Evolutionary conservation across 2,797 vertebrate genomes (phyloP).

Genomic region (Agapornis canus): DNA sequence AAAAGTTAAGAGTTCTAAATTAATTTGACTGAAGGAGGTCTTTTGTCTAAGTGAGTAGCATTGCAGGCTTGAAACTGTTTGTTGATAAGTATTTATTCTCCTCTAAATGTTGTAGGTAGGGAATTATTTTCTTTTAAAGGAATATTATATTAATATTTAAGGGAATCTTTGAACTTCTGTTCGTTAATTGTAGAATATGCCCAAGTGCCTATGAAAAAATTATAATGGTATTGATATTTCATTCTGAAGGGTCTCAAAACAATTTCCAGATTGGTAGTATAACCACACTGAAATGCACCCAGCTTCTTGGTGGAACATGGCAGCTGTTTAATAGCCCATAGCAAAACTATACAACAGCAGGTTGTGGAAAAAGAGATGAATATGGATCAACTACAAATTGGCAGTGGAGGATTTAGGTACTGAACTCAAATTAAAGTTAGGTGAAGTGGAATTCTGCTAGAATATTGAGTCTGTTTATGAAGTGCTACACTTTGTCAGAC

Average conservation of each 20-base stretch:
- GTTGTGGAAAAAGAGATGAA: constrained; percentile 29
- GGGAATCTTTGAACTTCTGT: constrained; percentile 55
- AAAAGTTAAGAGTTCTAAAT: not conserved
- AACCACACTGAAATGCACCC: constrained; percentile 19
- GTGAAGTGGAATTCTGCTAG: not conserved
- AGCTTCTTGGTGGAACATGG: constrained; percentile 53
- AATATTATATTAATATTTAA: constrained; percentile 56
- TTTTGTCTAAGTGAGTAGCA: not conserved
- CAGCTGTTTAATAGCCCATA: constrained; percentile 68
- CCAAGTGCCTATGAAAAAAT: constrained; percentile 50
- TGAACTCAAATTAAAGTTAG: constrained; percentile 22
- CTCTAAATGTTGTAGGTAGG: not conserved
- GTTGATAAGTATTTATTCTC: not conserved
- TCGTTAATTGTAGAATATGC: constrained; percentile 61
- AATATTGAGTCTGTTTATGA: not conserved
- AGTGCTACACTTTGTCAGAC: not conserved
- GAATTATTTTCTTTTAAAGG: constrained; percentile 40
- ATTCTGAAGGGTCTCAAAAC: constrained; percentile 62
- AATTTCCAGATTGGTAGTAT: constrained; percentile 45
- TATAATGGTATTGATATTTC: constrained; percentile 61
- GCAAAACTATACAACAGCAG: constrained; percentile 55
- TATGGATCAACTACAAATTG: constrained; percentile 61
- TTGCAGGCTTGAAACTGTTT: not conserved
- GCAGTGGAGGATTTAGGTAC: constrained; percentile 38
- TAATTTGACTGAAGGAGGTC: not conserved